Evolutionary conservation across 2,888 invertebrate species (phyloP).

Genomic region (Myathropa florea): DNA sequence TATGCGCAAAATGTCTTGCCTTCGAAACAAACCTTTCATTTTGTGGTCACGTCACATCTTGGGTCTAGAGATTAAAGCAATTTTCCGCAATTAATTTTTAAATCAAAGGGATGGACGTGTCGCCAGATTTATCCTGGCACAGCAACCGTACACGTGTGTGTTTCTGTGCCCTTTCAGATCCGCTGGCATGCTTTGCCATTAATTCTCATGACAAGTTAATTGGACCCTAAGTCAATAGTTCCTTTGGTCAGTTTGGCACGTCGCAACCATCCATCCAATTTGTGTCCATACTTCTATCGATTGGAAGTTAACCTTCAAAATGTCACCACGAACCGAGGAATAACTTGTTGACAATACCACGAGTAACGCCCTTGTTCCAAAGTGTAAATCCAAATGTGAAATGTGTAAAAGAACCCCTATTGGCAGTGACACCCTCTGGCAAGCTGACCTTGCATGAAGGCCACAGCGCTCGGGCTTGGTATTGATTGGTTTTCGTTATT

Average conservation of each 20-base stretch:
- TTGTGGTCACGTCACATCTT: no score
- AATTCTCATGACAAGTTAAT: conserved; percentile 32
- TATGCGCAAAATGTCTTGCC: no score
- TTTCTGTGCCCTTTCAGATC: background rate
- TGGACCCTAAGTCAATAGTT: conserved; percentile 3
- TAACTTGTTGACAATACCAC: background rate
- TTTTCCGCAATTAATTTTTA: no score
- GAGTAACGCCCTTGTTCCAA: background rate
- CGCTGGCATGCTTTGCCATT: background rate
- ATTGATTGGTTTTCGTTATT: conserved; percentile 52
- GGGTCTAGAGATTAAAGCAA: no score
- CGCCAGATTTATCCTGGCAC: no score
- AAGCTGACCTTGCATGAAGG: conserved; percentile 31
- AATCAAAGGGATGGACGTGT: no score
- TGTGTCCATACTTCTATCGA: background rate
- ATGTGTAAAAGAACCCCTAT: background rate
- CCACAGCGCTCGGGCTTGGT: background rate
- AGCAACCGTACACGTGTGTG: no score
- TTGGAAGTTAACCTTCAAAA: background rate
- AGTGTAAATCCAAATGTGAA: background rate
- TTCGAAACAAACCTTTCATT: no score
- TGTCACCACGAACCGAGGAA: background rate
- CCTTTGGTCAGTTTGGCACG: conserved; percentile 2
- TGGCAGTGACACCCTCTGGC: background rate
- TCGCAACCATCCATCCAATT: conserved; percentile 5